Base-by-base conservation (phyloP, 1,140 invertebrate species). In the Pseudachorutes palmiensis region DNA sequence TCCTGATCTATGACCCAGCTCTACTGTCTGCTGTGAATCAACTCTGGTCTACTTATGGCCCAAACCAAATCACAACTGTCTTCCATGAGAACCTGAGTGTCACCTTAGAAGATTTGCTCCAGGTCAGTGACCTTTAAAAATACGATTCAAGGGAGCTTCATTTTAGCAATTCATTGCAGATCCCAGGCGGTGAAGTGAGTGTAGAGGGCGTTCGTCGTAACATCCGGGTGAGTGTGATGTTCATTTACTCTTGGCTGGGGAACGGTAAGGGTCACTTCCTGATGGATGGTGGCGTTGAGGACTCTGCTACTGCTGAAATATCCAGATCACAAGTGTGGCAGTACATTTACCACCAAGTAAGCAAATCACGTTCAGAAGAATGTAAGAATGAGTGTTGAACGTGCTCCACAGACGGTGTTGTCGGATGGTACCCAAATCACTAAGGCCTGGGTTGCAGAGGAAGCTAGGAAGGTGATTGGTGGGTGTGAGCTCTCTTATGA, bases 301-400 rank as follows among this genome's bases (percentile, higher is more conserved):
- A 89, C 76, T 87, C 86, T 0, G 87, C 87, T 2, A 89, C 87
- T 0, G 87, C 86, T 2, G 87, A 89, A 76, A 88, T 88, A 70
- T 87, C 85, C 2, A 80, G 87, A 55, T 83, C 81, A 16, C 85
- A 88, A 78, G 81, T 89, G 36, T 88, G 87, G 87, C 87, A 89
- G 76, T 88, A 87, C 85, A 83, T 88, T 64, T 77, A 82, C 66
- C 85, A 87, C 74, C 76, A 80, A 72, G 85, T 83, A 74, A 69
- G 24, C 30, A 16, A 41, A 36, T 45, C n/a, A 22, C 30, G 64
- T 45, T 19, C 14, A 55, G 16, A 41, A 60, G 51, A 24, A 62
- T 31, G 36, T 62, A n/a, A 48, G 32, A 30, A 26, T 57, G 26
- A 60, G 26, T 32, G 33, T 62, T 55, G 64, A 76, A 64, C 51